phyloP scores from a whole-genome alignment of 2,797 vertebrate genomes.

The Anabacerthia variegaticeps region DNA sequence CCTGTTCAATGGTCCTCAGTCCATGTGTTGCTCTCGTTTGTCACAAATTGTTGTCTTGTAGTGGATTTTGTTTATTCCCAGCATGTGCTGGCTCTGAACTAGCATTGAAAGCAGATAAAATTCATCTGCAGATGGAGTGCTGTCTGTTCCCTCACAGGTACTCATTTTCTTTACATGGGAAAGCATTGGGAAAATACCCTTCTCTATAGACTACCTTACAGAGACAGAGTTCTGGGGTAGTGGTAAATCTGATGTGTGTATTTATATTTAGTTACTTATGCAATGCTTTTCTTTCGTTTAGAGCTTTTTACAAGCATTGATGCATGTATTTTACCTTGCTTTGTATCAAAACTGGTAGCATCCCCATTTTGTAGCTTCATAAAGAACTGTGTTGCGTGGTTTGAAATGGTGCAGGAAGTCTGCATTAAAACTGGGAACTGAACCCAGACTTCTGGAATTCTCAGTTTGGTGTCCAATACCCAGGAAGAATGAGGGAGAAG shows the following conservation, averaged over 20 bases:
- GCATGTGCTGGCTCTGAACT: constrained; percentile 36
- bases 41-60: constrained; percentile 1
- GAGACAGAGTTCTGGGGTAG: not conserved
- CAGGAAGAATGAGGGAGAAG: not conserved
- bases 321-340: not conserved
- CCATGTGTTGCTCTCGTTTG: constrained; percentile 8
- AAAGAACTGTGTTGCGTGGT: not conserved
- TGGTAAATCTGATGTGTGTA: not conserved
- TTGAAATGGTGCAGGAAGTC: not conserved
- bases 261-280: constrained; percentile 3
- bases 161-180: not conserved
- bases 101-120: constrained; percentile 14
- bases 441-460: not conserved
- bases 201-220: not conserved
- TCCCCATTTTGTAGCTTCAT: constrained; percentile 1
- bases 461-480: not conserved
- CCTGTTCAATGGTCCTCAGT: not conserved
- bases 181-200: not conserved
- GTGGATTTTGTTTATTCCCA: constrained; percentile 27
- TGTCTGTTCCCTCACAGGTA: constrained; percentile 31
- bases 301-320: not conserved
- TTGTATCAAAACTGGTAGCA: not conserved
- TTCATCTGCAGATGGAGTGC: constrained; percentile 34
- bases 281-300: not conserved
- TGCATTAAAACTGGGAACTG: not conserved